phyloP scores from a whole-genome alignment of 2,888 invertebrate genomes.

The Cataglyphis rosenhaueri region DNA sequence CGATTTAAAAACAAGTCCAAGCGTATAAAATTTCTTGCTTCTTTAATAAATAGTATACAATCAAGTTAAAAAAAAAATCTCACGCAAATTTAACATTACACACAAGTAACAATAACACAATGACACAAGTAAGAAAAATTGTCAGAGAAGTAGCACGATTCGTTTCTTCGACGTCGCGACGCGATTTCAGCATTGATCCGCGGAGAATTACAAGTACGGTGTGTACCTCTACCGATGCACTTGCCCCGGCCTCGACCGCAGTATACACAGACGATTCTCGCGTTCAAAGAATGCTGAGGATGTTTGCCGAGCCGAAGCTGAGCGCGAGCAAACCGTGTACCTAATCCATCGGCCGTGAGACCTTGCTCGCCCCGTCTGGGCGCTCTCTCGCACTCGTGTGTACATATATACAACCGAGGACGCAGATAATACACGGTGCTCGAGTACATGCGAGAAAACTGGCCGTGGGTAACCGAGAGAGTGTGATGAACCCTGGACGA shows the following conservation, averaged over 20 bases:
- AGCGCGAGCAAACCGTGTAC: constrained; percentile 69
- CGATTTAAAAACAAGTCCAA: not conserved
- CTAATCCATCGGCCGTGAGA: constrained; percentile 72
- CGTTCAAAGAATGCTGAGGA: constrained; percentile 68
- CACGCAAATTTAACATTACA: too few species aligned
- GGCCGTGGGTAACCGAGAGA: constrained; percentile 69
- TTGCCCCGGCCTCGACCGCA: constrained; percentile 38
- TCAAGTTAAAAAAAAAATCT: not conserved
- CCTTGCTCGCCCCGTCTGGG: constrained; percentile 51
- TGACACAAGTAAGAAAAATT: not conserved
- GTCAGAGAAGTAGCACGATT: not conserved
- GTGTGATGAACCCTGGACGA: constrained; percentile 71
- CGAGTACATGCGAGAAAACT: constrained; percentile 68
- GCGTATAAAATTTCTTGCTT: not conserved
- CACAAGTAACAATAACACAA: too few species aligned
- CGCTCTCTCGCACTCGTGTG: constrained; percentile 41
- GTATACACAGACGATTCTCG: constrained; percentile 58
- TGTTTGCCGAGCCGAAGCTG: constrained; percentile 74
- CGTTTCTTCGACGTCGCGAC: not conserved
- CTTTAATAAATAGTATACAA: not conserved
- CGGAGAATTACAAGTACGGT: constrained; percentile 17
- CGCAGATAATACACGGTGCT: constrained; percentile 73
- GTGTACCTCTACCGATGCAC: constrained; percentile 36
- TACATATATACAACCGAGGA: constrained; percentile 65
- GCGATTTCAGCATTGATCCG: constrained; percentile 14